These are phyloP conservation scores for Drosophila truncata DNA, from an alignment of 1,140 invertebrate species.

Conservation along the genomic window DNA sequence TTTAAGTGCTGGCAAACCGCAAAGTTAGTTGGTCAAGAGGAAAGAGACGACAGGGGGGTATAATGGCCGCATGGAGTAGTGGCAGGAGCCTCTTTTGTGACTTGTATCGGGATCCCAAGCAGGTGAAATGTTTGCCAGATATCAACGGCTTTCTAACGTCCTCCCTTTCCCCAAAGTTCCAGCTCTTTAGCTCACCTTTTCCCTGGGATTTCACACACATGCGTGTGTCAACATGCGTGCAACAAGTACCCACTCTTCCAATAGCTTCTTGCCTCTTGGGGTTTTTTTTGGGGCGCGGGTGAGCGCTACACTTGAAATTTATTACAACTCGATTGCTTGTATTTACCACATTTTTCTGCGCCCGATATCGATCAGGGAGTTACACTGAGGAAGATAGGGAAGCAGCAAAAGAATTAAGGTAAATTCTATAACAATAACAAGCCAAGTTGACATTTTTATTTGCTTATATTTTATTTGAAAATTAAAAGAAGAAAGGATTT, in stretches of 20 bases:
- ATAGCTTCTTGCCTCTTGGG: background rate
- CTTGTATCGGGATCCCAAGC: conserved; percentile 36
- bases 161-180: background rate
- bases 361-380: conserved; percentile 71
- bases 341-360: conserved; percentile 74
- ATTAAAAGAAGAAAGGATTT: background rate
- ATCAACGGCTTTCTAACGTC: conserved; percentile 75
- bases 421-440: background rate
- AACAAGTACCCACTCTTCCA: conserved; percentile 64
- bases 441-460: background rate
- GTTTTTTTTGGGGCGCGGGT: conserved; percentile 63
- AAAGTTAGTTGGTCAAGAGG: conserved; percentile 29
- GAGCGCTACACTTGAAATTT: conserved; percentile 78
- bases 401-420: too few species aligned
- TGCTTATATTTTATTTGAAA: background rate
- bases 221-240: conserved; percentile 81
- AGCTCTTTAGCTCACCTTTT: background rate
- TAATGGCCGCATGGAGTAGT: conserved; percentile 19
- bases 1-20: conserved; percentile 81
- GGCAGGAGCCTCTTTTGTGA: conserved; percentile 13
- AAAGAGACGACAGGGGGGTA: background rate
- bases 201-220: conserved; percentile 22
- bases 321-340: conserved; percentile 84
- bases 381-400: conserved; percentile 8
- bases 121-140: conserved; percentile 80